Conservation (phyloP, 2,797 vertebrate species). For the Pygocentrus nattereri region DNA sequence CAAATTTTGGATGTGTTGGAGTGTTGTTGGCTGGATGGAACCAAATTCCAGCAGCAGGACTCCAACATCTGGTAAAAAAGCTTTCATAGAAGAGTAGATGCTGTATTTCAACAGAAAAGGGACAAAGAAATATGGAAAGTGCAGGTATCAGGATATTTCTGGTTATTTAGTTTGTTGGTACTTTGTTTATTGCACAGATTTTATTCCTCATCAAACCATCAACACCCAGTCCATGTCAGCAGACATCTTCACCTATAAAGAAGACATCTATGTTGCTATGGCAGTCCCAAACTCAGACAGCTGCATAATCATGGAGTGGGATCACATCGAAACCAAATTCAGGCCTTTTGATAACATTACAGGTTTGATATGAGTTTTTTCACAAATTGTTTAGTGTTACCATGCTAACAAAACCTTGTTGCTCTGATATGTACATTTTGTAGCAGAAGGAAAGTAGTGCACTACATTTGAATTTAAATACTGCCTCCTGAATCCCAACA, state of each 20-base stretch:
- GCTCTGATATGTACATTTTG: neutral
- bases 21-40: no score
- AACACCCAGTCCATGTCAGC: slow-evolving; percentile 93
- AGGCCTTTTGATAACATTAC: slow-evolving; percentile 97
- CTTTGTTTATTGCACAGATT: slow-evolving; percentile 80
- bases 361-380: slow-evolving; percentile 77
- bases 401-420: neutral
- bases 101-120: neutral
- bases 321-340: slow-evolving; percentile 98
- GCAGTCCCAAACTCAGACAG: slow-evolving; percentile 95
- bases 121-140: no score
- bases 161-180: slow-evolving; percentile 20
- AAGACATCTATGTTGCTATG: slow-evolving; percentile 94
- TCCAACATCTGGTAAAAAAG: no score
- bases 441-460: no score
- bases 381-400: neutral
- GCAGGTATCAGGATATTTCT: slow-evolving; percentile 27
- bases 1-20: no score
- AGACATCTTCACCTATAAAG: slow-evolving; percentile 93
- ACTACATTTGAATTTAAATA: no score
- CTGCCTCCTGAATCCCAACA: no score
- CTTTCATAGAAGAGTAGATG: no score
- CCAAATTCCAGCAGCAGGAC: no score
- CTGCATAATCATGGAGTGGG: slow-evolving; percentile 97
- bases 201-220: slow-evolving; percentile 93